Evolutionary conservation across 2,113 vertebrate species (phyloP).

Genomic region (Vireo altiloquus): DNA sequence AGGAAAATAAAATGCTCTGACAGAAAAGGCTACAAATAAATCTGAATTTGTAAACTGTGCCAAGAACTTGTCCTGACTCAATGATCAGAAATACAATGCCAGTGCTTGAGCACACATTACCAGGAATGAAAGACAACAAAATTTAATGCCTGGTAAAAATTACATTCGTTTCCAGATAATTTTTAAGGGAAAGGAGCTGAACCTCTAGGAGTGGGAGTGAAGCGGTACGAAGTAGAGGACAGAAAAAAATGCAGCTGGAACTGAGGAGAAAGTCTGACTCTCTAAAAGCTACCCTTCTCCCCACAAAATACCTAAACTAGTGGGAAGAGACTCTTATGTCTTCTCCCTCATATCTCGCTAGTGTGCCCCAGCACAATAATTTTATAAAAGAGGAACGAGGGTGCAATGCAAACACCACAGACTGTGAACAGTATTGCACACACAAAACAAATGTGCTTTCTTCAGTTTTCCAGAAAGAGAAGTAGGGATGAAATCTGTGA

Average conservation of each 20-base stretch:
- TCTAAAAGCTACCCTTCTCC: neutral
- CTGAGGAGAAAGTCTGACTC: neutral
- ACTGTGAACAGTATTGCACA: neutral
- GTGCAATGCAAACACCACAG: neutral
- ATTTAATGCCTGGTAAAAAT: neutral
- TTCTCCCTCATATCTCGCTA: neutral
- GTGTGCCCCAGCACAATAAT: neutral
- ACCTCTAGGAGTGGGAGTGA: neutral
- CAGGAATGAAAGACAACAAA: neutral
- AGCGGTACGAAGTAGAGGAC: neutral
- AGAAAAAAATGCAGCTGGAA: neutral
- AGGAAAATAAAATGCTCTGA: constrained; percentile 11
- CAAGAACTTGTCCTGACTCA: neutral
- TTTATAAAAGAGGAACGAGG: neutral
- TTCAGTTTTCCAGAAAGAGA: neutral
- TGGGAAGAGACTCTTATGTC: neutral
- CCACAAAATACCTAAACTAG: neutral
- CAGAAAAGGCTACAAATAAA: constrained; percentile 27
- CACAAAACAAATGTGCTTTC: neutral
- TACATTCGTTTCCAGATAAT: neutral
- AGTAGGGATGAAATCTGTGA: neutral
- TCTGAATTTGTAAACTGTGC: neutral
- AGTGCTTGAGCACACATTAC: neutral
- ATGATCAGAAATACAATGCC: neutral
- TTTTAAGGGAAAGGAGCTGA: neutral